Percentiles rank a stretch among this genome's conserved stretches.
Evolutionary conservation across 2,888 invertebrate genomes (phyloP).

Genomic region (Rambutsinella grinnellia): DNA sequence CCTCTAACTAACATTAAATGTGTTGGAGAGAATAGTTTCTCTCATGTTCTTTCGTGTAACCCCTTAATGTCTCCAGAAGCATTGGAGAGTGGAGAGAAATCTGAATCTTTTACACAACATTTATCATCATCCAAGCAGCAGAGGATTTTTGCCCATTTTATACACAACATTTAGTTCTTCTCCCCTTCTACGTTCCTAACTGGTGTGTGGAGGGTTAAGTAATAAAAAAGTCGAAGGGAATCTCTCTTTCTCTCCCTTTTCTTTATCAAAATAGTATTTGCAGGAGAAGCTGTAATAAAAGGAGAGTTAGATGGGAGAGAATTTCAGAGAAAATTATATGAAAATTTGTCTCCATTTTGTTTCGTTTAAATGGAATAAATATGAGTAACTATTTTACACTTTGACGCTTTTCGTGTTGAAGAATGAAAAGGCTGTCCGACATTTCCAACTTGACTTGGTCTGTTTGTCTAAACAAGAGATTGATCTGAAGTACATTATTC

Average conservation of each 20-base stretch:
- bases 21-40: conserved; percentile 5
- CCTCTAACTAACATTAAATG: conserved; percentile 26
- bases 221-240: not conserved
- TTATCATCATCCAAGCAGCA: conserved; percentile 33
- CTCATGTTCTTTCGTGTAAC: too few species aligned
- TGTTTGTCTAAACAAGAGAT: not conserved
- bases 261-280: not conserved
- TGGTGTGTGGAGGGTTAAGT: too few species aligned
- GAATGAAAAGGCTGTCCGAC: too few species aligned
- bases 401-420: too few species aligned
- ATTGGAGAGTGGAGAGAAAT: too few species aligned
- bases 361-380: too few species aligned
- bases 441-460: not conserved
- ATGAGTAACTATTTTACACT: too few species aligned
- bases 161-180: conserved; percentile 28
- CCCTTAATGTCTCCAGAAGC: conserved; percentile 34
- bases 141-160: conserved; percentile 16
- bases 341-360: too few species aligned
- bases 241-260: not conserved
- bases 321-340: too few species aligned
- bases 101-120: conserved; percentile 32
- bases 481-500: not conserved
- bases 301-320: too few species aligned
- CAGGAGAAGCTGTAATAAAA: too few species aligned
- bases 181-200: too few species aligned